A percentile compares a stretch with the other conserved stretches of the same genome.
These are phyloP conservation scores for Xylocopa sonorina DNA, from an alignment of 1,140 invertebrate genomes.

Conservation along the genomic window DNA sequence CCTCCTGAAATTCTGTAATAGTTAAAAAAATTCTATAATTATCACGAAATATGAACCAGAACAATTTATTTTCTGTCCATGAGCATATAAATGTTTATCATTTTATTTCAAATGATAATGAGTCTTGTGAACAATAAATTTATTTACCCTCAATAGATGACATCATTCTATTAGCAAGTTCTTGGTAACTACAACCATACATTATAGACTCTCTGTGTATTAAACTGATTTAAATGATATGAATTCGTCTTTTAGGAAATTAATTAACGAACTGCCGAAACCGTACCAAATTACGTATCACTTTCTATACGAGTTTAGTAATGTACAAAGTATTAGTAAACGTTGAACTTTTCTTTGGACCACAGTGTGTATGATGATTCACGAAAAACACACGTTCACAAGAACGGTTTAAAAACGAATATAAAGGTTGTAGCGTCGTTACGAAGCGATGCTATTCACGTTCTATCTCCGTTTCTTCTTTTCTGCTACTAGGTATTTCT, in stretches of 20 bases:
- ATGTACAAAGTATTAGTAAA: not conserved
- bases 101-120: not conserved
- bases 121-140: conserved; percentile 4
- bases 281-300: no score
- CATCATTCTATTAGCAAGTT: conserved; percentile 82
- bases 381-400: no score
- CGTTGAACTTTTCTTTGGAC: not conserved
- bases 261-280: no score
- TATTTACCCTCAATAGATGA: conserved; percentile 83
- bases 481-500: conserved; percentile 63
- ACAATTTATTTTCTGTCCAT: conserved; percentile 1
- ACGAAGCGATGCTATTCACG: conserved; percentile 45
- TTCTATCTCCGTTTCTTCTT: conserved; percentile 41
- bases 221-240: not conserved
- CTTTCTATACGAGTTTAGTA: not conserved
- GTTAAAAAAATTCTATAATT: not conserved
- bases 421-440: not conserved
- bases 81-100: not conserved
- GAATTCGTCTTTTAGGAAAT: no score
- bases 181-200: conserved; percentile 82
- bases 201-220: conserved; percentile 64
- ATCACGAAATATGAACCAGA: not conserved
- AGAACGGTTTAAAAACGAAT: conserved; percentile 13
- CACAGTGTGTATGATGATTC: not conserved
- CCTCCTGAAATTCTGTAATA: conserved; percentile 94